Evolutionary conservation across 1,140 invertebrate genomes (phyloP), one percentile per base, ranked within the genome.

Genomic region (Sipha flava): DNA sequence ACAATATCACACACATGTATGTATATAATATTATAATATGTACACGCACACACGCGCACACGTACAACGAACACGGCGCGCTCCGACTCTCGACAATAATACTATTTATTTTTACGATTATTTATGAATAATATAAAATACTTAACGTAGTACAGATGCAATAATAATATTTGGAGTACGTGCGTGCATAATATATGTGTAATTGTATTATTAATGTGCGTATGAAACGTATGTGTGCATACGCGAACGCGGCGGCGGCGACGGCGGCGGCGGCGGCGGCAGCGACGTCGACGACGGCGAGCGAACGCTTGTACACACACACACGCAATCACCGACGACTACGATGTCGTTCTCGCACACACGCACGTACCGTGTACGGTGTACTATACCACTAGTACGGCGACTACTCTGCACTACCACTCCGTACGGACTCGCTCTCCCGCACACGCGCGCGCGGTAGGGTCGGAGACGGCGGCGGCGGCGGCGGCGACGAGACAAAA

Each of bases 401-500:
- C n/a, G n/a, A n/a, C n/a, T n/a, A n/a, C n/a, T n/a, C n/a, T n/a
- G n/a, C n/a, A n/a, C n/a, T n/a, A n/a, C n/a, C n/a, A n/a, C n/a
- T n/a, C n/a, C n/a, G n/a, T n/a, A n/a, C n/a, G n/a, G 26, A 57
- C 54, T 29, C 54, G 14, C 26, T 57, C 54, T 26, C 62, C 18
- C 40, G 10, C 64, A 45, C 64, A 68, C 64, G n/a, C 37, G 18
- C 64, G 12, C 43, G 29, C 66, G 66, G 66, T 70, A 16, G 14
- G n/a, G n/a, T 47, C 45, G 43, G 29, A n/a, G n/a, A n/a, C n/a
- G 54, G 23, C 54, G 54, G 54, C 54, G 54, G 3, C 52, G 72
- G 29, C 62, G 52, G 37, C 73, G 73, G 52, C 73, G 34, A n/a
- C 73, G 73, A 77, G 54, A 77, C 73, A 77, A 77, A 77, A 77